A percentile compares a stretch with the other conserved stretches of the same genome.
These are phyloP conservation scores for Venustoraphidia nigricollis DNA, from an alignment of 2,888 invertebrate genomes.

Conservation along the genomic window DNA sequence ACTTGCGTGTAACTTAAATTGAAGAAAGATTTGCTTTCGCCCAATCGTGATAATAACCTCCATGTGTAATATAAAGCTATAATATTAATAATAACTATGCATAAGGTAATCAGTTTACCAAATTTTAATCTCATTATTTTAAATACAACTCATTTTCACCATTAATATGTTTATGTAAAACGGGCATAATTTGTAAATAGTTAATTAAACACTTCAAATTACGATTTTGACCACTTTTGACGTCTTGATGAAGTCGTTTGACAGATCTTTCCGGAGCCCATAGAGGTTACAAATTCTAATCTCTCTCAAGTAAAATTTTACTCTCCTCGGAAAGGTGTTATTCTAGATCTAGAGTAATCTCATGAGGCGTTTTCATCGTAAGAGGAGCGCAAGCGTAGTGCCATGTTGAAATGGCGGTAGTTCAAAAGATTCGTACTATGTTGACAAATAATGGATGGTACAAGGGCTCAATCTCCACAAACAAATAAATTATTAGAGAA, in stretches of 20 bases:
- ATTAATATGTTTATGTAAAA: too few species aligned
- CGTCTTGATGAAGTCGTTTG: too few species aligned
- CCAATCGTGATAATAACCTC: conserved; percentile 22
- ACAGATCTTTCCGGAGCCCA: too few species aligned
- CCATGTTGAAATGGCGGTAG: conserved; percentile 10
- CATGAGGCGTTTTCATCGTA: conserved; percentile 7
- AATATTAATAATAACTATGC: conserved; percentile 31
- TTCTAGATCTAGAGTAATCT: too few species aligned
- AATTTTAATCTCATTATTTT: conserved; percentile 21
- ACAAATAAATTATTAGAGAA: conserved; percentile 9
- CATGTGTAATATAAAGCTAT: conserved; percentile 33
- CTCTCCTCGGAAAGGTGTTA: too few species aligned
- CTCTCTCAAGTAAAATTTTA: too few species aligned
- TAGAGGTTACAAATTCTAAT: too few species aligned
- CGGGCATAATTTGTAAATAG: too few species aligned
- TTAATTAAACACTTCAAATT: too few species aligned
- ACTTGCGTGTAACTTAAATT: conserved; percentile 10
- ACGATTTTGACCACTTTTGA: too few species aligned
- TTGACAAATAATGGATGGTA: conserved; percentile 10
- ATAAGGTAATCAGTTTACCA: conserved; percentile 17
- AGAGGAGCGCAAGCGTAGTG: conserved; percentile 10
- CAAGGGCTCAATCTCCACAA: conserved; percentile 8
- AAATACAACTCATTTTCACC: too few species aligned
- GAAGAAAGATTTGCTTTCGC: conserved; percentile 3
- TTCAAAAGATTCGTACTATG: conserved; percentile 12